phyloP scores from a whole-genome alignment of 1,140 invertebrate genomes.

The Chelonus insularis region DNA sequence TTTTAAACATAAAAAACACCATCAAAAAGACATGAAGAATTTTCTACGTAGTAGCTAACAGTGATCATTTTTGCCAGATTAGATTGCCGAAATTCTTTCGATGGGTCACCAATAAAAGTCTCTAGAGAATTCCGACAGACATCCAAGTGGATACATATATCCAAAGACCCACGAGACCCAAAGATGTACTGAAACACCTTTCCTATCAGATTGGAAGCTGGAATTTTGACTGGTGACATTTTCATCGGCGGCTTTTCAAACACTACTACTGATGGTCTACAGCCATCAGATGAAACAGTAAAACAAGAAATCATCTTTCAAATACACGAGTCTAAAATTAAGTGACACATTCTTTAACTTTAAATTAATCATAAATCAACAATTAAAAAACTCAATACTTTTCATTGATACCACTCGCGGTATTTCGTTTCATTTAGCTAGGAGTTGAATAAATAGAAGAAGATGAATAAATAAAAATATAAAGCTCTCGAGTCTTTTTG shows the following conservation, averaged over 20 bases:
- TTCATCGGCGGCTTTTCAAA: constrained; percentile 15
- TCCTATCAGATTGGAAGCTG: constrained; percentile 25
- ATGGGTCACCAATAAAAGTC: constrained; percentile 13
- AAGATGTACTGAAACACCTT: neutral
- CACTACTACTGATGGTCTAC: neutral
- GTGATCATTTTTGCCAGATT: constrained; percentile 20
- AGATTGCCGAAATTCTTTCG: constrained; percentile 22
- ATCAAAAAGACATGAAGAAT: neutral
- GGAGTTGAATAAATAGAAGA: constrained; percentile 41
- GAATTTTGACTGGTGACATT: constrained; percentile 29
- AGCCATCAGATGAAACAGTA: neutral
- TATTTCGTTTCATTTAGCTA: neutral
- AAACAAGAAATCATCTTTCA: neutral
- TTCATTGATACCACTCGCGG: too few relatives aligned
- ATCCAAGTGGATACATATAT: neutral
- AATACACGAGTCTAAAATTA: neutral
- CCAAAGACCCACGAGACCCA: neutral
- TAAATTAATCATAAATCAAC: neutral
- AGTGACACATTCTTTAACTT: neutral
- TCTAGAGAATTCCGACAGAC: constrained; percentile 20
- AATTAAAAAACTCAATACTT: too few relatives aligned
- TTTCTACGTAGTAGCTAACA: constrained; percentile 19
- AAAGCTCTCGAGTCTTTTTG: constrained; percentile 50
- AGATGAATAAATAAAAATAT: constrained; percentile 51
- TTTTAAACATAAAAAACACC: neutral